These are phyloP conservation scores for Linnaemya vulpina DNA, from an alignment of 2,888 invertebrate species.

Conservation along the genomic window DNA sequence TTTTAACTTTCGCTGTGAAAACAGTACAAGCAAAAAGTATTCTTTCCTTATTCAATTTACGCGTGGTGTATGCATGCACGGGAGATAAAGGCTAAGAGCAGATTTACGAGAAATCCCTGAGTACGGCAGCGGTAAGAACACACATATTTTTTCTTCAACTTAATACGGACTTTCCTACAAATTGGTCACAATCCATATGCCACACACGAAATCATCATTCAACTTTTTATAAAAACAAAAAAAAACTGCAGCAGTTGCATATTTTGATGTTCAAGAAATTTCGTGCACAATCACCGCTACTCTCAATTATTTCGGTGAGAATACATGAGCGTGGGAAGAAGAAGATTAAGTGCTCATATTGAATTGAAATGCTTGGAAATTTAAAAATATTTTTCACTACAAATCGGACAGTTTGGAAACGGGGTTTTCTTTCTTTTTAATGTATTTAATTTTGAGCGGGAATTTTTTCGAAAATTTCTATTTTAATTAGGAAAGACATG, in stretches of 20 bases:
- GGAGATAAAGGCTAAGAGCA: neutral
- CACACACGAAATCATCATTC: conserved; percentile 61
- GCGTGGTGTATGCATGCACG: neutral
- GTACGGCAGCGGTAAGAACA: conserved; percentile 2
- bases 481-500: too few species aligned
- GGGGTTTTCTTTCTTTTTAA: too few species aligned
- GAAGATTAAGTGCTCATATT: too few species aligned
- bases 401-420: too few species aligned
- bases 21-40: too few species aligned
- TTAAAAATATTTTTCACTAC: too few species aligned
- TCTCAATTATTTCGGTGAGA: neutral
- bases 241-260: neutral
- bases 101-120: conserved; percentile 12
- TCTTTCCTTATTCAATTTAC: neutral
- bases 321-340: neutral
- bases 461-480: too few species aligned
- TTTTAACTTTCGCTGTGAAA: too few species aligned
- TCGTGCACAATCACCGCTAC: neutral
- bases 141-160: conserved; percentile 22
- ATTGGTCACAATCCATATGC: conserved; percentile 64
- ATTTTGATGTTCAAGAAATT: neutral
- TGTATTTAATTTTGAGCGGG: too few species aligned
- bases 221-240: neutral
- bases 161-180: neutral
- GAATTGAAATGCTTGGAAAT: neutral